A percentile compares a stretch with the other conserved stretches of the same genome.
Evolutionary conservation across 2,113 vertebrate species (phyloP).

Genomic region (Notarius quadriscutis): DNA sequence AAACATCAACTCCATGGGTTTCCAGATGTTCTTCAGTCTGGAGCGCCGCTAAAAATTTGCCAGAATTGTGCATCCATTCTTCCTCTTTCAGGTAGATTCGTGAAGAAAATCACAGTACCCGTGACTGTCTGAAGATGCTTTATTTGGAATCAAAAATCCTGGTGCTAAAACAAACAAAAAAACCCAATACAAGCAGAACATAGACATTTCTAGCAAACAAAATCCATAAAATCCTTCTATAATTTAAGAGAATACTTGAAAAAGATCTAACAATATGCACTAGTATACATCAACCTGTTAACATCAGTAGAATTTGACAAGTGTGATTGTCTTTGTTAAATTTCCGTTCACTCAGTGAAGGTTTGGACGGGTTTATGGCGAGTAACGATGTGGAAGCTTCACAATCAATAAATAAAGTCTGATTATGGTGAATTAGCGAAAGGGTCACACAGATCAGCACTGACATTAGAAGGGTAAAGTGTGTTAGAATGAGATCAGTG

Average conservation of each 20-base stretch:
- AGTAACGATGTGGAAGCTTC: not conserved
- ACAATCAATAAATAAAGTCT: not conserved
- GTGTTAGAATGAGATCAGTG: not conserved
- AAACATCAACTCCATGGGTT: too few relatives aligned
- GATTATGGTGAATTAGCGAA: not conserved
- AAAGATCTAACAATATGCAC: not conserved
- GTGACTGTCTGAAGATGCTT: slow-evolving; percentile 5
- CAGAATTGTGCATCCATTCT: too few relatives aligned
- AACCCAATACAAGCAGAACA: not conserved
- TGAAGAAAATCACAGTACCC: not conserved
- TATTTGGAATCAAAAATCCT: slow-evolving; percentile 33
- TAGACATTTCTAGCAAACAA: not conserved
- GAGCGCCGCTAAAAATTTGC: too few relatives aligned
- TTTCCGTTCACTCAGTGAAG: not conserved
- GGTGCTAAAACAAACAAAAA: not conserved
- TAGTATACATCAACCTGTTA: not conserved
- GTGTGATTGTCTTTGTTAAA: not conserved
- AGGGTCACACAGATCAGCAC: not conserved
- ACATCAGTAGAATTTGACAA: not conserved
- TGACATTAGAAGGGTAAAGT: not conserved
- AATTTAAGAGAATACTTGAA: not conserved
- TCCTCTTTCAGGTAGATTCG: not conserved
- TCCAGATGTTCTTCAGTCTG: too few relatives aligned
- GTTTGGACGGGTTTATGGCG: not conserved
- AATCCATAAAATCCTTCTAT: not conserved